Base-by-base conservation (phyloP, 2,113 vertebrate species). In the Gulo gulo region DNA sequence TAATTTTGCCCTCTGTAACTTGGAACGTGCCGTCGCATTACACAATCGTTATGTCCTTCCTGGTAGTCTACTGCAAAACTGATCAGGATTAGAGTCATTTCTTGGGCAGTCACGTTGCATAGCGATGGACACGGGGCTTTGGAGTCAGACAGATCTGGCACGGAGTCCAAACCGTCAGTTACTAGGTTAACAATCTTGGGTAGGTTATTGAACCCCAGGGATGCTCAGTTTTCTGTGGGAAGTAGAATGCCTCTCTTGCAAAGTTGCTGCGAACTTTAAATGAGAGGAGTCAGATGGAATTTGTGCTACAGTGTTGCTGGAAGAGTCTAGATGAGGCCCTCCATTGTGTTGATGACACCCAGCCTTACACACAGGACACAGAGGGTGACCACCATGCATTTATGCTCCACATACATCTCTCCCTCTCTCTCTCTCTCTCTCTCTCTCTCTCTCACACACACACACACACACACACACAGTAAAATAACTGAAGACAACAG, bases 281-380 rank as follows among this genome's bases (percentile, higher is more conserved):
- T 71, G n/a, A 76, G 59, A 92, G 18, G 10, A 90, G 10, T 20
- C n/a, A 31, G 34, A 18, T 11, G 14, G 65, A 73, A 11, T 9
- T 6, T 18, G 23, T 13, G 20, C 50, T 42, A 6, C 47, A 1
- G 0, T 71, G 29, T 26, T 20, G 42, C 14, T 2, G 8, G 11
- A 18, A 21, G 6, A 1, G 7, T 83, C 24, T 34, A 80, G 74
- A 31, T 4, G 21, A n/a, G 47, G 39, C 55, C 31, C n/a, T 84
- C 23, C 0, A 0, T 2, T 24, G 11, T 39, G 7, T 42, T 50
- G 14, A 24, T 69, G 45, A 45, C 21, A 36, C 15, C 55, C 14
- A 4, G 59, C 21, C 45, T 71, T 20, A 50, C 13, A 82, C 29
- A 47, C 26, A 20, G 39, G 36, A 86, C 29, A 47, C 24, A 34